Evolutionary conservation across 2,113 vertebrate species (phyloP).

Genomic region (Prolemur simus): DNA sequence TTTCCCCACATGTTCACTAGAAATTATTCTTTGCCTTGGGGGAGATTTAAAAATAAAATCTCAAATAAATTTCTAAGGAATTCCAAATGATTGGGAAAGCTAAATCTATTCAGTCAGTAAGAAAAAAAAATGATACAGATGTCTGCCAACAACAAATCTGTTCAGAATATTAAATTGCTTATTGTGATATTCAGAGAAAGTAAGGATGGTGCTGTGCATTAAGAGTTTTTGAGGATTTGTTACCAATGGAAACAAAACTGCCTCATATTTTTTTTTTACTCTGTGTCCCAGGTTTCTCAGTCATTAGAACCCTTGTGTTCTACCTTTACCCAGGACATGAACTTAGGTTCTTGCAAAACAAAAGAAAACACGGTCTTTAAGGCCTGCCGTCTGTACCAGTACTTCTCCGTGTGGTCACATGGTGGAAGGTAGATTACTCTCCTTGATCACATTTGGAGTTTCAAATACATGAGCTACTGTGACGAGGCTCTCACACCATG

Average conservation of each 20-base stretch:
- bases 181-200: slow-evolving; percentile 1
- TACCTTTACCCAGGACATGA: background rate
- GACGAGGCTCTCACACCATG: rapidly evolving
- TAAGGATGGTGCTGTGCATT: background rate
- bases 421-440: too few relatives aligned
- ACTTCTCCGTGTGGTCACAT: rapidly evolving
- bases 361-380: background rate
- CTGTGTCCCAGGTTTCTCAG: background rate
- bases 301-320: rapidly evolving
- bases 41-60: slow-evolving; percentile 59
- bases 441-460: rapidly evolving
- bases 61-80: slow-evolving; percentile 42
- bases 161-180: slow-evolving; percentile 34
- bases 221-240: background rate
- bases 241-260: background rate
- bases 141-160: slow-evolving; percentile 4
- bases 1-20: background rate
- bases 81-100: slow-evolving; percentile 55
- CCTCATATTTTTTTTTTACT: background rate
- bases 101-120: slow-evolving; percentile 41
- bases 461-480: background rate
- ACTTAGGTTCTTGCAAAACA: background rate
- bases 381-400: rapidly evolving
- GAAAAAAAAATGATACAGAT: background rate
- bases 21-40: slow-evolving; percentile 26